Conservation (phyloP, 2,797 vertebrate species). For the Miopithecus talapoin region DNA sequence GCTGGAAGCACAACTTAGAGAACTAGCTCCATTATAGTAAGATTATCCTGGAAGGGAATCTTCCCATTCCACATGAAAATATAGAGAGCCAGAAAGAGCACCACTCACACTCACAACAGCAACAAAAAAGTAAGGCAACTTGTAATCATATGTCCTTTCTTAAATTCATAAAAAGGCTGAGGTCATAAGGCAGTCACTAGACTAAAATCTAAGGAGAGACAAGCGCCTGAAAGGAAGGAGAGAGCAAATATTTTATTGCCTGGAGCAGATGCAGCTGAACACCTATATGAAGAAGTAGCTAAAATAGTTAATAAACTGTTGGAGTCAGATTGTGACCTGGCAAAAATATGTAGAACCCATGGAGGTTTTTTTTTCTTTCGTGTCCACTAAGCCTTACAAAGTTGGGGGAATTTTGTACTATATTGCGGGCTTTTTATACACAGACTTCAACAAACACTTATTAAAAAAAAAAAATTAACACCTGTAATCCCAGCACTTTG, state of each 20-base stretch:
- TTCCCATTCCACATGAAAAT: not conserved
- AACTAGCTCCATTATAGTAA: not conserved
- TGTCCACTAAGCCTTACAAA: not conserved
- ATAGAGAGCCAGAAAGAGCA: not conserved
- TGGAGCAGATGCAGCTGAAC: not conserved
- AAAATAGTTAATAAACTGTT: not conserved
- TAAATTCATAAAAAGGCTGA: not conserved
- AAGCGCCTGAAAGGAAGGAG: not conserved
- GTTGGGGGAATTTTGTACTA: not conserved
- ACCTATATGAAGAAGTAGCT: not conserved
- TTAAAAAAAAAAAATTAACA: not conserved
- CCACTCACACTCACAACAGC: not conserved
- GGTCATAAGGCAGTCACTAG: not conserved
- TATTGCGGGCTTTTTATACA: not conserved
- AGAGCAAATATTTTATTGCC: not conserved
- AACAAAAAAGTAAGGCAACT: not conserved
- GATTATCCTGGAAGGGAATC: not conserved
- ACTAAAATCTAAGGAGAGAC: not conserved
- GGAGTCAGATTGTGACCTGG: not conserved
- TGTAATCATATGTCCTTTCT: not conserved
- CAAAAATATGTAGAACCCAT: not conserved
- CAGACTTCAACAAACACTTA: not conserved
- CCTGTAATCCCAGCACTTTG: no score
- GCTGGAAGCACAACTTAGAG: not conserved
- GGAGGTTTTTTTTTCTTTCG: no score